Evolutionary conservation across 2,888 invertebrate genomes (phyloP).

Genomic region (Epiblema foenella): DNA sequence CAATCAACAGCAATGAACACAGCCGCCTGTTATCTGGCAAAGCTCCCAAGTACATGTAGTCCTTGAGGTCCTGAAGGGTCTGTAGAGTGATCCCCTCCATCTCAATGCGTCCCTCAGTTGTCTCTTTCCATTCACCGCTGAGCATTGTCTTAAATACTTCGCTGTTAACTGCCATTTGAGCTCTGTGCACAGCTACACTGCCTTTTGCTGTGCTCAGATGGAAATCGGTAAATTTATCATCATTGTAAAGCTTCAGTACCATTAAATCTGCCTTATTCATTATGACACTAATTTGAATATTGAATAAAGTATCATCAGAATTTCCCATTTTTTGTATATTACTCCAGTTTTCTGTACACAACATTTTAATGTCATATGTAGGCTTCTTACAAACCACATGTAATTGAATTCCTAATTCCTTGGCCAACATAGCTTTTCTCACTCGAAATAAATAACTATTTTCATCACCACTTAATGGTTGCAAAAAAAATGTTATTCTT

Average conservation of each 20-base stretch:
- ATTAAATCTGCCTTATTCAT: background rate
- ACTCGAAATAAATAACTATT: background rate
- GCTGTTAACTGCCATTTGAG: background rate
- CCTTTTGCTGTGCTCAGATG: background rate
- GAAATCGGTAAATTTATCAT: background rate
- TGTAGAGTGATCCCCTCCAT: background rate
- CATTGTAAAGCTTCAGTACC: background rate
- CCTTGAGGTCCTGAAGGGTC: background rate
- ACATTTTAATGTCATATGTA: background rate
- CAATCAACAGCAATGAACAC: background rate
- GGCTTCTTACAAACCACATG: background rate
- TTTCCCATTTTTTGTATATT: background rate
- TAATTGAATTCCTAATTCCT: background rate
- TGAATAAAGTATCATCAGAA: background rate
- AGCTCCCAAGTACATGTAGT: constrained; percentile 10
- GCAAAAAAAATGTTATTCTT: background rate
- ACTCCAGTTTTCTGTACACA: background rate
- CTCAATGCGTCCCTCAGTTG: background rate
- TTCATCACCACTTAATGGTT: background rate
- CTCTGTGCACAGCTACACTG: background rate
- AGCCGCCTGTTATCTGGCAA: constrained; percentile 1
- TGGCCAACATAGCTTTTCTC: background rate
- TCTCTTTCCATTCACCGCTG: background rate
- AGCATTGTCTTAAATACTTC: constrained; percentile 1
- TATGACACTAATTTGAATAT: background rate